Conservation (phyloP, 2,888 invertebrate genomes). For the Mechanitis messenoides region DNA sequence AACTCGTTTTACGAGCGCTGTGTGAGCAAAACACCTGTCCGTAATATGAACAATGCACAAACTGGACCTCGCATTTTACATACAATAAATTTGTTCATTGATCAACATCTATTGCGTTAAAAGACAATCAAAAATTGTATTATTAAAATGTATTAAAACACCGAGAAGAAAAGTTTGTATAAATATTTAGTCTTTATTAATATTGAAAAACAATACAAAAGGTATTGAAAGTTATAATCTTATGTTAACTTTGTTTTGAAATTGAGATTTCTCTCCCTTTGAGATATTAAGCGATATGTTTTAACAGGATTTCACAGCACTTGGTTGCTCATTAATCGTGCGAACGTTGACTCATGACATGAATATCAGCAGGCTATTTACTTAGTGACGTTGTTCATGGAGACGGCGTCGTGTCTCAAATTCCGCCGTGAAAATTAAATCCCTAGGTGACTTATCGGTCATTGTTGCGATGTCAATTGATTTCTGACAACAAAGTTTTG, state of each 20-base stretch:
- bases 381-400: conserved; percentile 32
- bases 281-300: conserved; percentile 9
- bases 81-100: conserved; percentile 24
- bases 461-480: background rate
- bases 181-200: too few species aligned
- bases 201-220: too few species aligned
- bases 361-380: conserved; percentile 35
- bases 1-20: conserved; percentile 65
- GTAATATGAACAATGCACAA: conserved; percentile 38
- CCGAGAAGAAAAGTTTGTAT: too few species aligned
- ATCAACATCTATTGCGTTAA: too few species aligned
- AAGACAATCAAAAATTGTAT: too few species aligned
- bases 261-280: conserved; percentile 2
- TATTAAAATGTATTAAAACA: too few species aligned
- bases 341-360: conserved; percentile 33
- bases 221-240: too few species aligned
- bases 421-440: conserved; percentile 27
- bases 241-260: background rate
- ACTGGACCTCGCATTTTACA: conserved; percentile 26
- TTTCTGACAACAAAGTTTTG: background rate
- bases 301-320: conserved; percentile 19
- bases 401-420: conserved; percentile 28
- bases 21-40: conserved; percentile 56
- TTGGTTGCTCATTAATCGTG: conserved; percentile 31
- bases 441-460: conserved; percentile 7